phyloP scores from a whole-genome alignment of 2,888 invertebrate genomes.

The Theretra japonica region DNA sequence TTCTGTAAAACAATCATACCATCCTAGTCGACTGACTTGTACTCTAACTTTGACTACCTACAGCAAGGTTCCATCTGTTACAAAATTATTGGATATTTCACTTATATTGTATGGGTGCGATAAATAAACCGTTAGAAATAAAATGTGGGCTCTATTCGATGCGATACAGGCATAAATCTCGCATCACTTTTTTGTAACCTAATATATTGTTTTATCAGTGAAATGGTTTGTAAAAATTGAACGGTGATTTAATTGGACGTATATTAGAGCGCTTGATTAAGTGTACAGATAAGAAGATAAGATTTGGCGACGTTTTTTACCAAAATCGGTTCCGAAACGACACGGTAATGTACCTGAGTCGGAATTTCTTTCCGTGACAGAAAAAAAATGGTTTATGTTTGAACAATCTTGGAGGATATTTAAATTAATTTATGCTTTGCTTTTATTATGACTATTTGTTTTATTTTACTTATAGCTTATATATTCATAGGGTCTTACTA shows the following conservation, averaged over 20 bases:
- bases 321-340: conserved; percentile 16
- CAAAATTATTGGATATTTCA: no score
- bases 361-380: neutral
- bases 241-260: conserved; percentile 53
- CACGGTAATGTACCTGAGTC: conserved; percentile 20
- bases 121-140: no score
- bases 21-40: no score
- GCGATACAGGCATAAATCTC: no score
- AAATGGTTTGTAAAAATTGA: conserved; percentile 67
- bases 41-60: no score
- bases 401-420: neutral
- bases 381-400: neutral
- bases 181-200: neutral
- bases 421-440: neutral
- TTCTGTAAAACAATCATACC: no score
- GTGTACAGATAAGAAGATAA: conserved; percentile 37
- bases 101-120: no score
- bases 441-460: neutral
- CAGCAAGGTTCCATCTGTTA: no score
- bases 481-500: no score
- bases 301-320: conserved; percentile 34
- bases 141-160: no score
- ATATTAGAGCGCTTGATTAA: conserved; percentile 38
- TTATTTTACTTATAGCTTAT: no score
- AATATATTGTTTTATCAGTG: conserved; percentile 15